Percentiles rank a stretch among this genome's conserved stretches.
phyloP scores from a whole-genome alignment of 1,140 invertebrate genomes.

The Drosophila biarmipes region DNA sequence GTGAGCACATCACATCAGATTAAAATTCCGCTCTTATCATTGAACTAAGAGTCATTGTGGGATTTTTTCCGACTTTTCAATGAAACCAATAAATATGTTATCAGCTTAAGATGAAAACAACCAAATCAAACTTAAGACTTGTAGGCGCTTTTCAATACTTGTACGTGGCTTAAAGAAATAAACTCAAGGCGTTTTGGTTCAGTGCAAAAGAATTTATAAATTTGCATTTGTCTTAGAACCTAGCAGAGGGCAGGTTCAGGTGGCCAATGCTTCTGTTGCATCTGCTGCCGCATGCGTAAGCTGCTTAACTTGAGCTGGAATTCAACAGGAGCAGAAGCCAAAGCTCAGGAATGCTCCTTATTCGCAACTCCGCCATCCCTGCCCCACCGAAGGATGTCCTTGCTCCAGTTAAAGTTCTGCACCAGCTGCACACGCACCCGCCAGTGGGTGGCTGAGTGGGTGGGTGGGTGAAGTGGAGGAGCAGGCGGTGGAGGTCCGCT shows the following conservation, averaged over 20 bases:
- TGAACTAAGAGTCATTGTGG: too few relatives aligned
- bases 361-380: slow-evolving; percentile 10
- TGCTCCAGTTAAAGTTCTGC: slow-evolving; percentile 70
- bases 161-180: too few relatives aligned
- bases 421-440: slow-evolving; percentile 69
- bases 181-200: neutral
- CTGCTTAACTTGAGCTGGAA: slow-evolving; percentile 75
- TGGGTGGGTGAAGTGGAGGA: neutral
- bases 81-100: too few relatives aligned
- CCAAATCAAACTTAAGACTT: too few relatives aligned
- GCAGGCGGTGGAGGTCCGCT: slow-evolving; percentile 8
- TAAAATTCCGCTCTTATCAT: too few relatives aligned
- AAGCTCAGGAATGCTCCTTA: slow-evolving; percentile 63
- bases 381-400: slow-evolving; percentile 46
- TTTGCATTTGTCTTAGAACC: neutral
- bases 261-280: slow-evolving; percentile 18
- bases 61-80: too few relatives aligned
- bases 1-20: too few relatives aligned
- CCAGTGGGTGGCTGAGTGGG: slow-evolving; percentile 1
- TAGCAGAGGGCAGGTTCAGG: slow-evolving; percentile 32
- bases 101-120: too few relatives aligned
- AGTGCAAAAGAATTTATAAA: slow-evolving; percentile 1
- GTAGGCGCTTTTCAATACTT: too few relatives aligned
- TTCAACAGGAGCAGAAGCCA: slow-evolving; percentile 61
- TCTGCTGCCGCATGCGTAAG: slow-evolving; percentile 59